A percentile compares a stretch with the other conserved stretches of the same genome.
phyloP scores from a whole-genome alignment of 2,888 invertebrate genomes.

The Pseudococcus viburni region DNA sequence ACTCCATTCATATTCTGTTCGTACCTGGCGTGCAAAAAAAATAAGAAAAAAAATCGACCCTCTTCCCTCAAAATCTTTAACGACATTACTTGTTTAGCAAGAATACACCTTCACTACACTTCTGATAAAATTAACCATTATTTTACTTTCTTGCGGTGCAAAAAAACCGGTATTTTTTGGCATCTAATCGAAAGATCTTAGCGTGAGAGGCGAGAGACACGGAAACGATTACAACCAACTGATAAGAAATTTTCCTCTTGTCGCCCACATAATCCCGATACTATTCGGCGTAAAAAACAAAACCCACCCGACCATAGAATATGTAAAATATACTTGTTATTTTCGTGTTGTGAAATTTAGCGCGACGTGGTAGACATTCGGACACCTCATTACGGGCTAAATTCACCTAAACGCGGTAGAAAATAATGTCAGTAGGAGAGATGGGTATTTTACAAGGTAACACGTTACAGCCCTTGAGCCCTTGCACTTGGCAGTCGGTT shows the following conservation, averaged over 20 bases:
- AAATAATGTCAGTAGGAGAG: not conserved
- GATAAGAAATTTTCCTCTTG: not conserved
- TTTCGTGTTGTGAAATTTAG: not conserved
- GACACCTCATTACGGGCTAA: not conserved
- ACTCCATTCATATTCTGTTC: no score
- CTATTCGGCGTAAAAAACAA: not conserved
- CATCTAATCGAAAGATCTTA: not conserved
- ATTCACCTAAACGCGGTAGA: not conserved
- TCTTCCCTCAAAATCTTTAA: no score
- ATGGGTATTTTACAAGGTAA: not conserved
- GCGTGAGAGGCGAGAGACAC: not conserved
- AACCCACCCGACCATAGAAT: not conserved
- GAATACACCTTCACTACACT: no score
- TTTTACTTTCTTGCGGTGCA: not conserved
- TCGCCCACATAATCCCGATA: not conserved
- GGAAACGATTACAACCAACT: not conserved
- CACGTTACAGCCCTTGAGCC: slow-evolving; percentile 9
- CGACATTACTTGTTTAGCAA: no score
- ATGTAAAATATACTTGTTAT: not conserved
- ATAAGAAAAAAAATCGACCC: no score
- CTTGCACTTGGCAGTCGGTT: not conserved
- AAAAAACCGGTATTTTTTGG: not conserved
- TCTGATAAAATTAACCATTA: not conserved
- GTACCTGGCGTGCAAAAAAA: no score
- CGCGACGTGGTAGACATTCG: not conserved